These are phyloP conservation scores for Myoxocephalus aenaeus DNA, from an alignment of 2,797 vertebrate species.

Conservation along the genomic window DNA sequence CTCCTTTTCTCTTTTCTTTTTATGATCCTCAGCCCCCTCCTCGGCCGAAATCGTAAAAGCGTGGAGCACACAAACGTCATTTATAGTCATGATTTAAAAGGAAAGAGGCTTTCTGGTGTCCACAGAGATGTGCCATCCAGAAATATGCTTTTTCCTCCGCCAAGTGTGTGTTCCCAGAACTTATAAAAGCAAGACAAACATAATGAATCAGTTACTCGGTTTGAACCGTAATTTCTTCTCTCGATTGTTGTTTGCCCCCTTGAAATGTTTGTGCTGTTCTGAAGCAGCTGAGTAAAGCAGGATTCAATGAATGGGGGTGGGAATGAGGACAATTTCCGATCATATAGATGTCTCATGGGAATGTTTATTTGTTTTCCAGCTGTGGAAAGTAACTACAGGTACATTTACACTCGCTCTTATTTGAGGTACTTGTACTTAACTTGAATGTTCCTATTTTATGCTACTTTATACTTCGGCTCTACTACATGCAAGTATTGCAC, in stretches of 20 bases:
- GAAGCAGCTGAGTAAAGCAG: slow-evolving; percentile 46
- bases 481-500: neutral
- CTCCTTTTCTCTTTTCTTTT: slow-evolving; percentile 84
- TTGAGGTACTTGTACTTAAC: neutral
- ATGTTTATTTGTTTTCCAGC: slow-evolving; percentile 29
- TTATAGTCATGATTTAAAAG: slow-evolving; percentile 73
- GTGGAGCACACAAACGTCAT: slow-evolving; percentile 67
- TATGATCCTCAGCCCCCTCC: slow-evolving; percentile 70
- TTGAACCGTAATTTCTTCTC: slow-evolving; percentile 50
- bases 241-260: slow-evolving; percentile 58
- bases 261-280: slow-evolving; percentile 60
- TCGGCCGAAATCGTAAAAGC: slow-evolving; percentile 73
- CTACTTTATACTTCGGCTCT: neutral
- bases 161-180: slow-evolving; percentile 45
- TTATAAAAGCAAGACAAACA: slow-evolving; percentile 68
- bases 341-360: slow-evolving; percentile 55
- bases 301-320: slow-evolving; percentile 60
- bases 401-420: slow-evolving; percentile 3
- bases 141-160: slow-evolving; percentile 58
- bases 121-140: slow-evolving; percentile 66
- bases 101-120: slow-evolving; percentile 62
- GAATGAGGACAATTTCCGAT: slow-evolving; percentile 49
- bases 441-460: neutral
- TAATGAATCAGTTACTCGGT: slow-evolving; percentile 64
- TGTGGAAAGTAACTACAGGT: slow-evolving; percentile 9